Base-by-base conservation (phyloP, 2,888 invertebrate genomes). In the Diarsia brunnea region DNA sequence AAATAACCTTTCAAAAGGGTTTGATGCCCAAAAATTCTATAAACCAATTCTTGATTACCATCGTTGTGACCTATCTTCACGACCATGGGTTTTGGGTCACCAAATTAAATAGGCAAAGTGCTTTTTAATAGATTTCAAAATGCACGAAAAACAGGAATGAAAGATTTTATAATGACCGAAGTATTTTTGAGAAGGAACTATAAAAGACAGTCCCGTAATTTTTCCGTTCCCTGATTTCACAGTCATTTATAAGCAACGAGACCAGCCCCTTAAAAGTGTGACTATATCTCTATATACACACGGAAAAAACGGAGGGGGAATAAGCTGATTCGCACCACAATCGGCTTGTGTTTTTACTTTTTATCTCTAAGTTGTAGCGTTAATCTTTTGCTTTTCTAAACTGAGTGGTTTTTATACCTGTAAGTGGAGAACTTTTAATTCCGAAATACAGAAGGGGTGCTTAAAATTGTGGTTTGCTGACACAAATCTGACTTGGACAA, bases 301-400 rank as follows among this genome's bases (percentile, higher is more conserved):
- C n/a, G 53, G 58, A 55, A 73, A 82, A 75, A 78, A 66, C 75
- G 76, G 82, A 82, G 87, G 89, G 87, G 81, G 81, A 84, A 83
- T 90, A 91, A 90, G 90, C 90, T 86, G 90, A 89, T 89, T 91
- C 88, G 78, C 64, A 84, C 89, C 89, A 87, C 89, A 88, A 88
- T 88, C 89, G 81, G 84, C 82, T 88, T 86, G 89, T 84, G 85
- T 89, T 86, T 85, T 86, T 72, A 85, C 85, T 87, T 90, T 89
- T 82, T 88, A 89, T 85, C 79, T 84, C 74, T 79, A 85, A 85
- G 85, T 86, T 84, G 79, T 78, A 84, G 76, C 79, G 74, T 86
- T 87, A 88, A 89, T 88, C 89, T 89, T 88, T 83, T 82, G 79
- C 77, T 79, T 82, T 85, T 75, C 75, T 79, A 81, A 87, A 79